These are phyloP conservation scores for Perca flavescens DNA, from an alignment of 2,113 vertebrate species.

Conservation along the genomic window DNA sequence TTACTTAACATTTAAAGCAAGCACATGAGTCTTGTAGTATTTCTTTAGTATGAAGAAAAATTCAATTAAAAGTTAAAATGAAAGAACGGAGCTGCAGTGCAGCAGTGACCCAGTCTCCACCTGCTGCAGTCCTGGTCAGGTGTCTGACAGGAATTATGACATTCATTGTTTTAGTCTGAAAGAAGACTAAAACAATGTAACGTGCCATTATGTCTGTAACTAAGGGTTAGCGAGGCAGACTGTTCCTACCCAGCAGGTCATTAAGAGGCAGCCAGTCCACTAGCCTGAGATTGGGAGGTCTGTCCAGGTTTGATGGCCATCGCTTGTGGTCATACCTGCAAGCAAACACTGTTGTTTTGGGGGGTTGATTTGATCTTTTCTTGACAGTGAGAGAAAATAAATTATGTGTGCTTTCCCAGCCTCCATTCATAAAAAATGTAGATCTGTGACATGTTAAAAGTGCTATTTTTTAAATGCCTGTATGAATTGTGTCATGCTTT, in stretches of 20 bases:
- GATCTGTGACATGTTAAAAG: not conserved
- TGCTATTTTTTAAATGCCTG: not conserved
- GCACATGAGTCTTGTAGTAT: not conserved
- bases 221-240: not conserved
- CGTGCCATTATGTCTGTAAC: not conserved
- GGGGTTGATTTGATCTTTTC: not conserved
- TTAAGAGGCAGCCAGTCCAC: constrained; percentile 71
- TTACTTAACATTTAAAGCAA: not conserved
- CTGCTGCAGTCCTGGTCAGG: not conserved
- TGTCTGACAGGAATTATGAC: constrained; percentile 8
- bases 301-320: constrained; percentile 66
- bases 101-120: not conserved
- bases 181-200: too few relatives aligned
- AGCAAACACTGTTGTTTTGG: not conserved
- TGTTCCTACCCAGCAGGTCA: constrained; percentile 65
- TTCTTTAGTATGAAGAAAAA: not conserved
- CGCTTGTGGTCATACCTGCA: constrained; percentile 57
- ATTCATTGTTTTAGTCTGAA: constrained; percentile 2
- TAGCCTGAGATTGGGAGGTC: constrained; percentile 62
- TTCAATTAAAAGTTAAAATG: too few relatives aligned
- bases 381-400: not conserved
- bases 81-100: not conserved
- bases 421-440: not conserved
- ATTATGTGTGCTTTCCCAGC: not conserved
- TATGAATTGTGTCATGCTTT: not conserved